Evolutionary conservation across 1,140 invertebrate species (phyloP).

Genomic region (Meloidogyne exigua): DNA sequence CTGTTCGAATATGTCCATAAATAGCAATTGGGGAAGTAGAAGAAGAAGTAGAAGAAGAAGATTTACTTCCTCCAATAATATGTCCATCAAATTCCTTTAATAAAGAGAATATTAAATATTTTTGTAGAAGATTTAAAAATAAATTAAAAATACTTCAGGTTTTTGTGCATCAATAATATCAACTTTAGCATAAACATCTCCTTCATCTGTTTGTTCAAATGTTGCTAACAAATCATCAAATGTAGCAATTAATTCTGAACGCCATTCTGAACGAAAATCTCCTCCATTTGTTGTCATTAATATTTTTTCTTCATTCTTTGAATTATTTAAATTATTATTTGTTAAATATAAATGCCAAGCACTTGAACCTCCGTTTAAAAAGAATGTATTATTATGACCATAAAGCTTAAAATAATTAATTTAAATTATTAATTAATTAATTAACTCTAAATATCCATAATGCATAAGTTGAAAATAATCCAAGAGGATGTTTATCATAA

Average conservation of each 20-base stretch:
- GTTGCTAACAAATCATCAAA: slow-evolving; percentile 59
- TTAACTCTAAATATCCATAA: slow-evolving; percentile 60
- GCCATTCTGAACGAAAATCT: slow-evolving; percentile 51
- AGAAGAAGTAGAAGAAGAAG: background rate
- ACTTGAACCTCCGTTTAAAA: slow-evolving; percentile 48
- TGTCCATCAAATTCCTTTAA: slow-evolving; percentile 54
- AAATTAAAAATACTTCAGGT: slow-evolving; percentile 38
- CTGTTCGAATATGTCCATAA: slow-evolving; percentile 56
- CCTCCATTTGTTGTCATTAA: background rate
- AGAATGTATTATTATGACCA: slow-evolving; percentile 51
- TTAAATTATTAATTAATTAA: slow-evolving; percentile 22
- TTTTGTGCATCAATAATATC: slow-evolving; percentile 61
- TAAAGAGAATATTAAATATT: background rate
- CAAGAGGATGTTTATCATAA: slow-evolving; percentile 54
- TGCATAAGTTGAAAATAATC: slow-evolving; percentile 58
- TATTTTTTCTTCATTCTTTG: slow-evolving; percentile 16
- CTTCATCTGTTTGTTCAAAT: slow-evolving; percentile 36
- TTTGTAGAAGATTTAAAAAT: slow-evolving; percentile 2
- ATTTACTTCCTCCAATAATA: background rate
- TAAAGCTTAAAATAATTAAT: slow-evolving; percentile 51
- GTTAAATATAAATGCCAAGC: slow-evolving; percentile 37
- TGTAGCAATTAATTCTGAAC: slow-evolving; percentile 46
- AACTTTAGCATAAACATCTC: slow-evolving; percentile 39
- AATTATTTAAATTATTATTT: slow-evolving; percentile 21
- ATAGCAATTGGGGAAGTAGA: slow-evolving; percentile 36